These are phyloP conservation scores for Hippoglossus hippoglossus DNA, from an alignment of 2,797 vertebrate genomes.

Conservation along the genomic window DNA sequence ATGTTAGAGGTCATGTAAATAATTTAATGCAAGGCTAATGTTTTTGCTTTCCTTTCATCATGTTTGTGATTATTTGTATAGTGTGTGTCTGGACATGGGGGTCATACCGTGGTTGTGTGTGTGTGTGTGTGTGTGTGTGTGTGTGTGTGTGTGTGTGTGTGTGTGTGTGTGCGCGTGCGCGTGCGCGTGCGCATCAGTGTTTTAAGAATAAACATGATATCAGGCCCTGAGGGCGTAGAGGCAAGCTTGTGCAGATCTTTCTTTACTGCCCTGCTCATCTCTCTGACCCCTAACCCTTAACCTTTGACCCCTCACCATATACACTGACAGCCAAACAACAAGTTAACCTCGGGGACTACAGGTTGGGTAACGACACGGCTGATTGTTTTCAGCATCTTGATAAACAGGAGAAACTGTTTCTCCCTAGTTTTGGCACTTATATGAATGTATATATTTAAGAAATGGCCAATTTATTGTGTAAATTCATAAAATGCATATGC, in stretches of 20 bases:
- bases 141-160: too few relatives aligned
- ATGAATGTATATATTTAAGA: too few relatives aligned
- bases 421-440: background rate
- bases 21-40: background rate
- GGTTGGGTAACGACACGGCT: slow-evolving; percentile 20
- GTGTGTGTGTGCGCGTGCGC: too few relatives aligned
- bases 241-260: slow-evolving; percentile 50
- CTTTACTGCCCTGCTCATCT: slow-evolving; percentile 57
- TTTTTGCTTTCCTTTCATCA: slow-evolving; percentile 11
- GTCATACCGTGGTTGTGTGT: background rate
- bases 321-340: slow-evolving; percentile 32
- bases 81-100: slow-evolving; percentile 9
- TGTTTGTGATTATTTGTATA: background rate
- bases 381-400: background rate
- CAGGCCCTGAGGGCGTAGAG: slow-evolving; percentile 38
- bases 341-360: slow-evolving; percentile 39
- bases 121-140: too few relatives aligned
- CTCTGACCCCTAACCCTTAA: slow-evolving; percentile 52
- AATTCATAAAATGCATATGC: background rate
- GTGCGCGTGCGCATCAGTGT: slow-evolving; percentile 27
- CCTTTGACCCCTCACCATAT: slow-evolving; percentile 45
- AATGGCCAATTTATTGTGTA: too few relatives aligned
- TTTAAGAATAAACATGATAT: slow-evolving; percentile 45
- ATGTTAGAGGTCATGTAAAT: background rate
- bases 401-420: background rate